Conservation (phyloP, 2,113 vertebrate species). For the Mesoclemmys tuberculata region DNA sequence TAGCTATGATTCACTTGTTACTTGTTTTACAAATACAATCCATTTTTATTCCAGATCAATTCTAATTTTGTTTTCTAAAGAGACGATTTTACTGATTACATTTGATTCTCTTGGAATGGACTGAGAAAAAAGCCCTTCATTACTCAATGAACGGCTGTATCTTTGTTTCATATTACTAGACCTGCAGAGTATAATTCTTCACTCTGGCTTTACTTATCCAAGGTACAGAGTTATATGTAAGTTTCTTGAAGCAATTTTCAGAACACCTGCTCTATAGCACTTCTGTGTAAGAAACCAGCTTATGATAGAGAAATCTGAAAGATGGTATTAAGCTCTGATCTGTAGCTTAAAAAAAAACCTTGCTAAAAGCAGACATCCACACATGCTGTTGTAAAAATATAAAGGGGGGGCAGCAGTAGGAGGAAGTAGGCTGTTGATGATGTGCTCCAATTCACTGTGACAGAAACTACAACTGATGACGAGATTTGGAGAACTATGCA, state of each 20-base stretch:
- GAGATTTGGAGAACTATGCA: neutral
- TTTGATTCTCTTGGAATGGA: neutral
- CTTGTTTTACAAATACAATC: constrained; percentile 3
- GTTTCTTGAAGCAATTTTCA: neutral
- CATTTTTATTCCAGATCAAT: neutral
- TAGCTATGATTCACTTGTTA: neutral
- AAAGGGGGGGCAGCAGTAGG: neutral
- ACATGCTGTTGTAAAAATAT: neutral
- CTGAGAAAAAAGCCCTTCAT: neutral
- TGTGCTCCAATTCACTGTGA: neutral
- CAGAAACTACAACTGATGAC: neutral
- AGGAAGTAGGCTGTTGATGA: neutral
- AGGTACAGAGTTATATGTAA: neutral
- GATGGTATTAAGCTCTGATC: neutral
- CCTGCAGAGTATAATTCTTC: neutral
- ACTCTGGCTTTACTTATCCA: neutral
- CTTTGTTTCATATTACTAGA: neutral
- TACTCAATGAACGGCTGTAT: neutral
- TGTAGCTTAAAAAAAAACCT: neutral
- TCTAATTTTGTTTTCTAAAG: constrained; percentile 29
- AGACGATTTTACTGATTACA: neutral
- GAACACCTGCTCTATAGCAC: neutral
- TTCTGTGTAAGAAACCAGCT: neutral
- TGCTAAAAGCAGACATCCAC: neutral
- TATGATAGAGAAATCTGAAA: neutral